Base-by-base conservation (phyloP, 2,888 invertebrate genomes). In the Amorpha juglandis region DNA sequence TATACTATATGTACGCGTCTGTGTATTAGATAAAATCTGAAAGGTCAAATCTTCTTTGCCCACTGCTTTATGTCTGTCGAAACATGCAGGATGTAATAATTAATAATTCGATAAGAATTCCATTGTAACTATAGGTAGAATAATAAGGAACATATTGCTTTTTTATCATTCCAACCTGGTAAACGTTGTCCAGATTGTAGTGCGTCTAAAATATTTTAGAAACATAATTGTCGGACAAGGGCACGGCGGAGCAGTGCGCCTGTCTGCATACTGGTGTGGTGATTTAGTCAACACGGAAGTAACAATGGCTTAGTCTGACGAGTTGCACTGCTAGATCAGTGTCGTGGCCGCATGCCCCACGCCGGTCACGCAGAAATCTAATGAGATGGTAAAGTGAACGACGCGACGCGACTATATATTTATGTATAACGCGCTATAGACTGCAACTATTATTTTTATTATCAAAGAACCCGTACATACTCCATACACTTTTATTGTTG, bases 151-250 rank as follows among this genome's bases (percentile, higher is more conserved):
- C 35, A 48, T n/a, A 33, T 33, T 12, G 12, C 14, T 1, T 48
- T 19, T 47, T 64, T 58, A 58, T 48, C 27, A 38, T 48, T 33
- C 19, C 45, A 63, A 67, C 63, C 63, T 47, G 55, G 50, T 50
- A 16, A 27, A 35, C 38, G 50, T 50, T 58, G 58, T 65, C 19
- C 19, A 58, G 55, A 8, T 66, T 66, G 33, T 45, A 55, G 62
- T 63, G 64, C 63, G 63, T 64, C 52, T 64, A 53, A 62, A 64
- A 66, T 68, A 68, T 50, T 62, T 58, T 38, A 67, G 55, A 67
- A 62, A 63, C 47, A 67, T 67, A 67, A 67, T 63, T 63, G n/a
- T 66, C 48, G 35, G 51, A 63, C 66, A 66, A 66, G 66, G 66
- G 63, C 66, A 66, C 63, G 42, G 53, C n/a, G 19, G 19, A 48